These are phyloP conservation scores for Antheraea assamensis DNA, from an alignment of 2,888 invertebrate genomes.

Conservation along the genomic window DNA sequence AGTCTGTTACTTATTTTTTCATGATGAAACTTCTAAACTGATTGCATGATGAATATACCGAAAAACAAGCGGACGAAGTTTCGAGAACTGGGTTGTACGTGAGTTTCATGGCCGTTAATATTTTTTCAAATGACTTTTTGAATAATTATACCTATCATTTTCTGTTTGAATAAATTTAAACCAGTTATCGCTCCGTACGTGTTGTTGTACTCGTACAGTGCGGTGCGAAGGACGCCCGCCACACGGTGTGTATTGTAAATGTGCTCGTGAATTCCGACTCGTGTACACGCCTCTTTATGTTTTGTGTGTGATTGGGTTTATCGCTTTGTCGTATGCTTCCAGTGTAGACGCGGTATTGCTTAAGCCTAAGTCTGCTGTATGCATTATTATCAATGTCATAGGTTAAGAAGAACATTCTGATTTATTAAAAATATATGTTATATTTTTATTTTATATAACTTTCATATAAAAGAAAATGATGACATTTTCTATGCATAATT, in stretches of 20 bases:
- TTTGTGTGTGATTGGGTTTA: conserved; percentile 70
- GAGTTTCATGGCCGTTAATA: background rate
- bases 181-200: conserved; percentile 26
- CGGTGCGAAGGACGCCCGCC: conserved; percentile 39
- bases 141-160: background rate
- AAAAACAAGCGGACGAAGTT: no score
- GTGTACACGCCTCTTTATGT: conserved; percentile 66
- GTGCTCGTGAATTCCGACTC: conserved; percentile 58
- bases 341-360: conserved; percentile 8
- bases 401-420: background rate
- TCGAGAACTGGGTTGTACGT: no score
- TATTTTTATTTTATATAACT: no score
- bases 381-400: background rate
- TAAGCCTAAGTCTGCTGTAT: background rate
- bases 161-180: background rate
- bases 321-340: conserved; percentile 44
- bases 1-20: no score
- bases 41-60: no score
- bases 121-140: background rate
- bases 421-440: background rate
- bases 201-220: conserved; percentile 34
- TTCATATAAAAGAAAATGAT: no score
- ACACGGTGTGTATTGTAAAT: conserved; percentile 65
- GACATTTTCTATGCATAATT: no score
- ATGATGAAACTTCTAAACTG: no score